Evolutionary conservation across 2,113 vertebrate species (phyloP), one percentile per base, ranked within the genome.

Genomic region (Galbula dea): DNA sequence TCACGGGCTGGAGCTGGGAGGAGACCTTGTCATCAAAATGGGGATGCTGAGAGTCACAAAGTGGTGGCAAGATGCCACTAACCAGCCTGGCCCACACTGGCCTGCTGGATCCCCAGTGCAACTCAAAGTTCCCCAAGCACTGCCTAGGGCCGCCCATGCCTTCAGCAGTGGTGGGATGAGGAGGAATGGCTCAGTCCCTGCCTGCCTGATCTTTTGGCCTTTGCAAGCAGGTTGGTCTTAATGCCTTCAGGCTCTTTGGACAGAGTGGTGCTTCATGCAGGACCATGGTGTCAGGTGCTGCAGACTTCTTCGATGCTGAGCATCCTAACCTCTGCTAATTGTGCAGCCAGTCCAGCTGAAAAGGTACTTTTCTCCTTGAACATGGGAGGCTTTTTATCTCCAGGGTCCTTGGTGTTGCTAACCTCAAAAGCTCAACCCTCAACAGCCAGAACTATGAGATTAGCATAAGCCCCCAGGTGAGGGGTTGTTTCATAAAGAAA

Each of bases 141-240:
- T 84, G 49, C 59, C 36, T 61, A 55, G 51, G n/a, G 7, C 65
- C 39, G 74, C 52, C 30, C 17, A 2, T 19, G 51, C 34, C 34
- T 0, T 3, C 0, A 1, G 49, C 37, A 9, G 29, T 10, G 15
- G 37, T n/a, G 46, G 65, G 5, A 11, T 49, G 27, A 37, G 46
- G 57, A 69, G 67, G 48, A 57, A 62, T 1, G 1, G 12, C 17
- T 32, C 32, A 5, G 1, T 51, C 26, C 46, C 5, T 1, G 0
- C 32, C 46, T 39, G 8, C 6, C 27, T 52, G n/a, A n/a, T n/a
- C 45, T 23, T 68, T 16, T 11, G n/a, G 41, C 45, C 80, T 61
- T 69, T 57, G 39, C 45, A 54, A 12, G 69, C 36, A 51, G n/a
- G 4, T 23, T 71, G 39, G 17, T 61, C n/a, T 34, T 46, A 24